Conservation (phyloP, 2,113 vertebrate genomes). For the Atractosteus spatula region DNA sequence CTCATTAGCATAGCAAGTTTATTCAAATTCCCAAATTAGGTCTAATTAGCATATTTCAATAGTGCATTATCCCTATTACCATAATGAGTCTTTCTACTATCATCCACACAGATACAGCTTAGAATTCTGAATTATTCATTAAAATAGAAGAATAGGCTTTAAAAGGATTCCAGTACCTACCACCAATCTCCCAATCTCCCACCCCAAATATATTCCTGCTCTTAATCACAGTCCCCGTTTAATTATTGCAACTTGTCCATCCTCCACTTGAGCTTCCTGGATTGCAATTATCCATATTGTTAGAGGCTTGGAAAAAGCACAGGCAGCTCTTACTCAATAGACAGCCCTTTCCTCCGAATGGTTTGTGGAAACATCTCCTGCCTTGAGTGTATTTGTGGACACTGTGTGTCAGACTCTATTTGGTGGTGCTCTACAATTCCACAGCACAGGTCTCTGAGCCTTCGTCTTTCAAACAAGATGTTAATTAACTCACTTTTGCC, state of each 20-base stretch:
- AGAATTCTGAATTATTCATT: constrained; percentile 31
- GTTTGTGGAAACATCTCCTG: too few species aligned
- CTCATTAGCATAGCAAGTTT: constrained; percentile 37
- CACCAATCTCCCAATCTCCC: constrained; percentile 3
- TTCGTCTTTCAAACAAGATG: too few species aligned
- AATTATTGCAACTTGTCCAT: constrained; percentile 13
- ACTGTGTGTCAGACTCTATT: neutral
- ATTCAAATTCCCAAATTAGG: constrained; percentile 48
- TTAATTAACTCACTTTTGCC: too few species aligned
- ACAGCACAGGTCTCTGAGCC: neutral
- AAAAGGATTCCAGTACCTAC: constrained; percentile 13
- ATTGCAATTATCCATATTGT: neutral
- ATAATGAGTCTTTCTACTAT: constrained; percentile 37
- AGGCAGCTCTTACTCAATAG: neutral
- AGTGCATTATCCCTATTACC: constrained; percentile 40
- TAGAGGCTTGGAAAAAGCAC: neutral
- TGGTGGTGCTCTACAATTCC: neutral
- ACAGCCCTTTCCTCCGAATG: too few species aligned
- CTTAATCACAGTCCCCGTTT: constrained; percentile 16
- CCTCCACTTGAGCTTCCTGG: neutral
- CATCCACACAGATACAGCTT: constrained; percentile 25
- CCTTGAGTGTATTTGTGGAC: too few species aligned
- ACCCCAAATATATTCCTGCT: neutral
- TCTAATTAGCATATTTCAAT: constrained; percentile 46
- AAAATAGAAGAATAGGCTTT: constrained; percentile 21